phyloP scores from a whole-genome alignment of 1,140 invertebrate genomes.

The Drosophila insularis region DNA sequence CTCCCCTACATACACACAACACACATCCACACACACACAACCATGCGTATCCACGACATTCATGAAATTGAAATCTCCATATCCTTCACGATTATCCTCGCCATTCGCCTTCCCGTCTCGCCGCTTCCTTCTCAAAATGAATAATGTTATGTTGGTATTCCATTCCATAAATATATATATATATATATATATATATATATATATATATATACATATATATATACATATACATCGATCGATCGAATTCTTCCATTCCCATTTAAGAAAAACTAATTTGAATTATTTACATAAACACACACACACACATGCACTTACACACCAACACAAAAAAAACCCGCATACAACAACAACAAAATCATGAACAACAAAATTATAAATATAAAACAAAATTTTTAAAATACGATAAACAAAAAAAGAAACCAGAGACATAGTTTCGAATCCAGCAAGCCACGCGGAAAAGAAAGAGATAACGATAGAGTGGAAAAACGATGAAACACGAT shows the following conservation, averaged over 20 bases:
- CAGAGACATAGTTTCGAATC: constrained; percentile 66
- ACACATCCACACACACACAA: constrained; percentile 42
- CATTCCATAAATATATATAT: background rate
- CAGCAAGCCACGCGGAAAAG: constrained; percentile 47
- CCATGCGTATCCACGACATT: constrained; percentile 35
- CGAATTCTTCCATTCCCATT: constrained; percentile 46
- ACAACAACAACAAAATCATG: constrained; percentile 31
- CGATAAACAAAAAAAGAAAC: constrained; percentile 48
- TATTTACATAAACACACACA: constrained; percentile 20
- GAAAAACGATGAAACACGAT: background rate
- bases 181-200: no score
- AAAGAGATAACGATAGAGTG: background rate
- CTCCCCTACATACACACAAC: constrained; percentile 69
- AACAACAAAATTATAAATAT: constrained; percentile 21
- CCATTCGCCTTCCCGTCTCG: background rate
- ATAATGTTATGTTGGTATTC: background rate
- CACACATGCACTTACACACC: constrained; percentile 22
- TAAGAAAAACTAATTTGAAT: constrained; percentile 76
- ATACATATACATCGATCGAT: constrained; percentile 28
- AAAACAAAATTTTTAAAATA: constrained; percentile 18
- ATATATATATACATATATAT: no score
- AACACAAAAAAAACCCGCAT: constrained; percentile 45
- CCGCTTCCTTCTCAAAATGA: background rate
- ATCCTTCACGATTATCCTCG: background rate
- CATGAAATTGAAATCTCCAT: constrained; percentile 32